phyloP scores from a whole-genome alignment of 2,797 vertebrate genomes.

The Parambassis ranga region DNA sequence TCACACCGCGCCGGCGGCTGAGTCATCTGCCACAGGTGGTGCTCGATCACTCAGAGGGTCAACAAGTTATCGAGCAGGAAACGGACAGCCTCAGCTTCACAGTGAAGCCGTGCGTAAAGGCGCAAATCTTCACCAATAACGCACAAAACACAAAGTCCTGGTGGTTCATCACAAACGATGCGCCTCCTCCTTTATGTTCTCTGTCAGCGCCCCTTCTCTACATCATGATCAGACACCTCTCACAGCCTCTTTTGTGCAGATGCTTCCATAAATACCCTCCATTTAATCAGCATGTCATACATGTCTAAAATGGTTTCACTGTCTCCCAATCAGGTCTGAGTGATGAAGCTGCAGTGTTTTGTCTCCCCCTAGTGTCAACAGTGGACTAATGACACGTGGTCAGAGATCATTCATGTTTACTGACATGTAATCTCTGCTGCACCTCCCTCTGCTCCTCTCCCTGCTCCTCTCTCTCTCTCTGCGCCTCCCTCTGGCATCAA shows the following conservation, averaged over 20 bases:
- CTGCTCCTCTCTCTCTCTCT: not conserved
- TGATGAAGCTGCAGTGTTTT: conserved; percentile 48
- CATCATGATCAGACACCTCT: not conserved
- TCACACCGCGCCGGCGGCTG: conserved; percentile 28
- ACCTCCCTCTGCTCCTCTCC: not conserved
- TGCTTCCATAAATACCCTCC: not conserved
- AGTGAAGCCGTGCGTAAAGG: no score
- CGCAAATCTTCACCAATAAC: no score
- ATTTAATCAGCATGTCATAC: conserved; percentile 18
- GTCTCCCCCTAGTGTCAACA: conserved; percentile 69
- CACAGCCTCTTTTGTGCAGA: not conserved
- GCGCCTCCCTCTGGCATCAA: not conserved
- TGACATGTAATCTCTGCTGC: not conserved
- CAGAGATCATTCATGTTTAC: conserved; percentile 42
- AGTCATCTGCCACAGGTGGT: conserved; percentile 68
- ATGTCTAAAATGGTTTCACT: conserved; percentile 29
- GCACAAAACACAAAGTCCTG: no score
- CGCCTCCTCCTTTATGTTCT: no score
- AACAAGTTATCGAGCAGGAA: no score
- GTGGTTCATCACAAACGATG: no score
- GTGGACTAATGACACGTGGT: not conserved
- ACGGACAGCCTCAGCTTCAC: no score
- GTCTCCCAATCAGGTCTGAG: not conserved
- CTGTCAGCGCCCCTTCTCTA: no score
- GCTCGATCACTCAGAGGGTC: conserved; percentile 23